Evolutionary conservation across 2,888 invertebrate genomes (phyloP).

Genomic region (Spodoptera picta): DNA sequence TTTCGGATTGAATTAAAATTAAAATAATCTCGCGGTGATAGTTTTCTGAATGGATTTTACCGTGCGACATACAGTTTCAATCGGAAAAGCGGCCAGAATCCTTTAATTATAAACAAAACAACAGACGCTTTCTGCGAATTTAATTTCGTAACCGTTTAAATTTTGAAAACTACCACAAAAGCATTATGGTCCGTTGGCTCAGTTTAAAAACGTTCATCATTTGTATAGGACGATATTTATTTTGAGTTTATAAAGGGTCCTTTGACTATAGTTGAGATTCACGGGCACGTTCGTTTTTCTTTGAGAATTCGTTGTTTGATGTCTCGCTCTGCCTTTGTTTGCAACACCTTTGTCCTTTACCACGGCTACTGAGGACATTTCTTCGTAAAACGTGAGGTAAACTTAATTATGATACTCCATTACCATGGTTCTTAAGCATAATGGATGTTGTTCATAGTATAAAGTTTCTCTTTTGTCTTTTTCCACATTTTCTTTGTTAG

Average conservation of each 20-base stretch:
- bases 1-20: too few relatives aligned
- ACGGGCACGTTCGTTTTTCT: conserved; percentile 36
- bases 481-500: conserved; percentile 8
- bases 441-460: conserved; percentile 21
- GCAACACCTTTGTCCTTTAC: conserved; percentile 26
- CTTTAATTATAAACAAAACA: too few relatives aligned
- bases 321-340: conserved; percentile 29
- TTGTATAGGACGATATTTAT: conserved; percentile 32
- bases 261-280: conserved; percentile 20
- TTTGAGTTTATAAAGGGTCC: conserved; percentile 13
- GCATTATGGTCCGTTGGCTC: neutral
- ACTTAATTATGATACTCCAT: conserved; percentile 30
- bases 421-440: conserved; percentile 13
- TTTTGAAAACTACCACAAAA: neutral
- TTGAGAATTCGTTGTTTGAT: conserved; percentile 24
- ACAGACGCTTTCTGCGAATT: neutral
- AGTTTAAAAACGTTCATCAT: conserved; percentile 2
- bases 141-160: neutral
- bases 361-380: conserved; percentile 12
- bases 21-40: too few relatives aligned
- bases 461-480: conserved; percentile 17
- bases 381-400: conserved; percentile 33
- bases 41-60: too few relatives aligned
- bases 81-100: too few relatives aligned
- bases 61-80: too few relatives aligned